Conservation (phyloP, 2,888 invertebrate species). For the Rhaphigaster nebulosa region DNA sequence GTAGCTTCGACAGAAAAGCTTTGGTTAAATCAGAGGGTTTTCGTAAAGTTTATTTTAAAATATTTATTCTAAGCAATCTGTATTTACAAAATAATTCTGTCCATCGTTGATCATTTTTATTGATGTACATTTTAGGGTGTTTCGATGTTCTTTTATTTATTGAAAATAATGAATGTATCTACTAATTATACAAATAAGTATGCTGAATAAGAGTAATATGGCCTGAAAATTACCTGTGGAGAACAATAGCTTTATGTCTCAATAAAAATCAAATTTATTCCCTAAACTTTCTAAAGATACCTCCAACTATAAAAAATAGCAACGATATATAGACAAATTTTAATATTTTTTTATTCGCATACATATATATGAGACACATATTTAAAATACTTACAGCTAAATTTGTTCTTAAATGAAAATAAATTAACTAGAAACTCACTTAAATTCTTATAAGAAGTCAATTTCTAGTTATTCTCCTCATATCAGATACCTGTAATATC, state of each 20-base stretch:
- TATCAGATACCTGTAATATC: too few species aligned
- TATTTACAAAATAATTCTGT: background rate
- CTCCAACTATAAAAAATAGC: background rate
- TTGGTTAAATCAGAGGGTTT: constrained; percentile 39
- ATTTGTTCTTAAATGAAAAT: too few species aligned
- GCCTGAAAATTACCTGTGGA: background rate
- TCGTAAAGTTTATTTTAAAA: background rate
- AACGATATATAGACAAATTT: too few species aligned
- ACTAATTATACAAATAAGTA: background rate
- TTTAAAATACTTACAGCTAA: too few species aligned
- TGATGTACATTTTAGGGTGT: background rate
- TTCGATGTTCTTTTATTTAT: background rate
- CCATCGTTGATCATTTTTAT: background rate
- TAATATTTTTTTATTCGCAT: too few species aligned
- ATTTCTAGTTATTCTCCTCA: too few species aligned
- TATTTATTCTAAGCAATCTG: background rate
- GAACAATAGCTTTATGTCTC: background rate
- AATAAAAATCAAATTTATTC: background rate
- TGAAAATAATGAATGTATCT: background rate
- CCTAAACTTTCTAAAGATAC: background rate
- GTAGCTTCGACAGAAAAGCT: constrained; percentile 34
- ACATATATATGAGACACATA: too few species aligned
- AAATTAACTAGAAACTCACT: too few species aligned
- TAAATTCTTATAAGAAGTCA: too few species aligned
- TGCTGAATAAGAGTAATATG: background rate